A percentile compares a stretch with the other conserved stretches of the same genome.
phyloP scores from a whole-genome alignment of 1,140 invertebrate genomes.

The Platorchestia sp. region DNA sequence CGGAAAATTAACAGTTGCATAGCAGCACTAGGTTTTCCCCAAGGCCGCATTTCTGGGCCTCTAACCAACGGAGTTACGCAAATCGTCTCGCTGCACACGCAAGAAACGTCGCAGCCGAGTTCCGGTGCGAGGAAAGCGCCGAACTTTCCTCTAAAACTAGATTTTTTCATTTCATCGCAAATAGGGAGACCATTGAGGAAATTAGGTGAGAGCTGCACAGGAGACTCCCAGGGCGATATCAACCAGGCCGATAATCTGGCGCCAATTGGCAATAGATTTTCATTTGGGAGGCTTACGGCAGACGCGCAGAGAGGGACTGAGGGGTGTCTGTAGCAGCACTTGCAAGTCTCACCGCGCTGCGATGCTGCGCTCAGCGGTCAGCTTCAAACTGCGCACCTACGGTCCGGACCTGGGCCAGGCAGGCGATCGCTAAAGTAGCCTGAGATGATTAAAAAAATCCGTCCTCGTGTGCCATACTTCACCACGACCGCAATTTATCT shows the following conservation, averaged over 20 bases:
- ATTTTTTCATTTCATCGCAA: constrained; percentile 3
- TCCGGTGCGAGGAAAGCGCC: background rate
- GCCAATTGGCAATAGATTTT: constrained; percentile 43
- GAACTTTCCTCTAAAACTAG: background rate
- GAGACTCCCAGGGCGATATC: constrained; percentile 8
- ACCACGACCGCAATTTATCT: too few species aligned
- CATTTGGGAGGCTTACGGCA: constrained; percentile 1
- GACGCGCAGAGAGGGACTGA: background rate
- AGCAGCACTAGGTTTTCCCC: background rate
- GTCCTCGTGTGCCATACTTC: background rate
- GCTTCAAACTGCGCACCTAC: background rate
- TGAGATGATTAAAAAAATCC: background rate
- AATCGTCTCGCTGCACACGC: background rate
- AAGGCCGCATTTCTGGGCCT: background rate
- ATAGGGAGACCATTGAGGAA: background rate
- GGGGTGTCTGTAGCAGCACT: background rate
- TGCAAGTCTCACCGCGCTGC: background rate
- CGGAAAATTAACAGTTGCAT: too few species aligned
- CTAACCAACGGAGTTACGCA: background rate
- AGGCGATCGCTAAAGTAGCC: background rate
- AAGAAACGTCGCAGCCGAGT: background rate
- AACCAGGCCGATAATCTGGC: constrained; percentile 21
- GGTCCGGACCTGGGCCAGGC: background rate
- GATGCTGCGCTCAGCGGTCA: background rate
- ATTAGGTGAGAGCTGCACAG: constrained; percentile 22